Conservation (phyloP, 2,113 vertebrate genomes). For the Pangasianodon hypophthalmus region DNA sequence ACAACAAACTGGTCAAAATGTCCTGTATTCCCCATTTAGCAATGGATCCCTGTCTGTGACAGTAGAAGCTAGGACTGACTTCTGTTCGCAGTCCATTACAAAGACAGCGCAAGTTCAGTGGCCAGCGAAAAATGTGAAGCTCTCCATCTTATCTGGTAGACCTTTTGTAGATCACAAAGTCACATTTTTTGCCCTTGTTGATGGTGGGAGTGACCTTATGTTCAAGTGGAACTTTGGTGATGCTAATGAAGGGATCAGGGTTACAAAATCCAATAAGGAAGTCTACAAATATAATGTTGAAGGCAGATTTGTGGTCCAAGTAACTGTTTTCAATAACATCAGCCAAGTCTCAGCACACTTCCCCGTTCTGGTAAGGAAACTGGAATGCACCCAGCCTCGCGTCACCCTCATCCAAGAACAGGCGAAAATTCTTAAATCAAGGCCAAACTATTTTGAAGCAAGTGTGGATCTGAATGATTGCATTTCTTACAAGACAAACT, state of each 20-base stretch:
- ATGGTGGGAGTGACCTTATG: slow-evolving; percentile 63
- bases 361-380: slow-evolving; percentile 60
- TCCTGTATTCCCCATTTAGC: slow-evolving; percentile 62
- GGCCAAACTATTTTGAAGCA: slow-evolving; percentile 73
- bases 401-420: slow-evolving; percentile 62
- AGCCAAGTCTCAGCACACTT: slow-evolving; percentile 62
- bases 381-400: slow-evolving; percentile 65
- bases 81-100: slow-evolving; percentile 64
- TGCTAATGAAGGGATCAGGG: slow-evolving; percentile 29
- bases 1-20: slow-evolving; percentile 61
- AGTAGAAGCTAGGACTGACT: slow-evolving; percentile 65
- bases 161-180: slow-evolving; percentile 65
- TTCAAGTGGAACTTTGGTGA: slow-evolving; percentile 76
- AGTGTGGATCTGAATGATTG: slow-evolving; percentile 69
- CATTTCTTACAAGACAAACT: slow-evolving; percentile 68
- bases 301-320: slow-evolving; percentile 61
- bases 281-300: slow-evolving; percentile 62
- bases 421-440: slow-evolving; percentile 63
- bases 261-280: slow-evolving; percentile 49
- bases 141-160: slow-evolving; percentile 58
- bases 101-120: slow-evolving; percentile 60
- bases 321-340: slow-evolving; percentile 70
- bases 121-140: slow-evolving; percentile 60
- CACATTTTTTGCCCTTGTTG: slow-evolving; percentile 54
- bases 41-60: slow-evolving; percentile 67